A percentile compares a stretch with the other conserved stretches of the same genome.
phyloP scores from a whole-genome alignment of 2,888 invertebrate genomes.

The Drosophila meridionalis region DNA sequence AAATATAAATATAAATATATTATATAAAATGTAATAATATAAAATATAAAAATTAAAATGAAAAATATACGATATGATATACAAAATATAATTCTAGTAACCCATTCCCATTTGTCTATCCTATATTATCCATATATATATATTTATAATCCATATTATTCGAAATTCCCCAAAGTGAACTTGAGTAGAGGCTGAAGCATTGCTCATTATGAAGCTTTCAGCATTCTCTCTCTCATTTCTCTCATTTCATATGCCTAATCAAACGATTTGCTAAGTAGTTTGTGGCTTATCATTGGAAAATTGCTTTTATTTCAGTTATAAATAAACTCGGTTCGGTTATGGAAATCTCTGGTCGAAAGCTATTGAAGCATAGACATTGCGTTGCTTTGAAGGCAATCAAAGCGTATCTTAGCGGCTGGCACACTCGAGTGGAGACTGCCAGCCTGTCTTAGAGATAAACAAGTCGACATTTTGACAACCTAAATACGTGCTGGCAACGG shows the following conservation, averaged over 20 bases:
- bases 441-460: constrained; percentile 67
- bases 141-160: not conserved
- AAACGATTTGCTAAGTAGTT: not conserved
- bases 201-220: not conserved
- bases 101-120: too few species aligned
- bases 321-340: not conserved
- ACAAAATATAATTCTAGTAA: too few species aligned
- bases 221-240: not conserved
- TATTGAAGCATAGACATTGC: not conserved
- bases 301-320: not conserved
- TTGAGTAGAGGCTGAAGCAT: too few species aligned
- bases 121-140: too few species aligned
- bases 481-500: constrained; percentile 46
- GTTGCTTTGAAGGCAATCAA: constrained; percentile 7
- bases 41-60: too few species aligned
- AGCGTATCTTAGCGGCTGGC: constrained; percentile 1
- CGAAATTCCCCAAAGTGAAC: not conserved
- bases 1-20: too few species aligned
- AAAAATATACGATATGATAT: too few species aligned
- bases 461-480: constrained; percentile 76
- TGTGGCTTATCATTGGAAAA: constrained; percentile 3
- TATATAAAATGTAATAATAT: too few species aligned
- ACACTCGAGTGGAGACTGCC: not conserved
- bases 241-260: not conserved
- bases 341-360: not conserved